Evolutionary conservation across 1,140 invertebrate species (phyloP).

Genomic region (Zaprionus tsacasi): DNA sequence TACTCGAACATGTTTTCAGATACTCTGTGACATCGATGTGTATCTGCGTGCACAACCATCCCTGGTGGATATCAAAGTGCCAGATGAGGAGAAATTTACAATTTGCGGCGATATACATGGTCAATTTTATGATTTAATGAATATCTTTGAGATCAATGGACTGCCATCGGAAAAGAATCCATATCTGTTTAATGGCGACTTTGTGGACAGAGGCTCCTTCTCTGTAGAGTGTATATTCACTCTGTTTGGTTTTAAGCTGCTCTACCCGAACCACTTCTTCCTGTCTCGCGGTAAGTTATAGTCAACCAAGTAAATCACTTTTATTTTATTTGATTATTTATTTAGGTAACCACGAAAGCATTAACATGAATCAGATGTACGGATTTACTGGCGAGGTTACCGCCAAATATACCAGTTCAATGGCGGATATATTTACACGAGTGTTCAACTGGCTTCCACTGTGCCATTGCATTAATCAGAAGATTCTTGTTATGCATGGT

Average conservation of each 20-base stretch:
- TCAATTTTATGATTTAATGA: conserved; percentile 99
- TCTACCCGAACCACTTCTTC: conserved; percentile 98
- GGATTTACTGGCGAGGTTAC: conserved; percentile 99
- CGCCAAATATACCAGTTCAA: conserved; percentile 96
- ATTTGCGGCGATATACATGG: conserved; percentile 99
- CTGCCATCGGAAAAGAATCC: conserved; percentile 97
- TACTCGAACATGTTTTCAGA: conserved; percentile 86
- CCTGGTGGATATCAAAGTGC: conserved; percentile 95
- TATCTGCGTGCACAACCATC: conserved; percentile 94
- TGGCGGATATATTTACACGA: conserved; percentile 99
- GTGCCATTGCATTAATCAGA: conserved; percentile 96
- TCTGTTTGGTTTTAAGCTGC: conserved; percentile 97
- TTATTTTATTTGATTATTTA: conserved; percentile 37
- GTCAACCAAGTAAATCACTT: conserved; percentile 9
- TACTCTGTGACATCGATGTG: conserved; percentile 95
- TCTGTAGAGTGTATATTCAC: conserved; percentile 99
- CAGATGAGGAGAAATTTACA: conserved; percentile 96
- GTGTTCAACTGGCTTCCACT: conserved; percentile 99
- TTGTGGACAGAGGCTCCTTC: conserved; percentile 99
- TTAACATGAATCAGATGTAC: conserved; percentile 99
- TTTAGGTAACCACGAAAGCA: conserved; percentile 98
- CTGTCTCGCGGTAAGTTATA: conserved; percentile 95
- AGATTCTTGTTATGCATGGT: conserved; percentile 97
- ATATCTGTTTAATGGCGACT: conserved; percentile 91
- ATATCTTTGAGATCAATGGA: conserved; percentile 99